Base-by-base conservation (phyloP, 2,888 invertebrate genomes). In the Drosophila seclusa region DNA sequence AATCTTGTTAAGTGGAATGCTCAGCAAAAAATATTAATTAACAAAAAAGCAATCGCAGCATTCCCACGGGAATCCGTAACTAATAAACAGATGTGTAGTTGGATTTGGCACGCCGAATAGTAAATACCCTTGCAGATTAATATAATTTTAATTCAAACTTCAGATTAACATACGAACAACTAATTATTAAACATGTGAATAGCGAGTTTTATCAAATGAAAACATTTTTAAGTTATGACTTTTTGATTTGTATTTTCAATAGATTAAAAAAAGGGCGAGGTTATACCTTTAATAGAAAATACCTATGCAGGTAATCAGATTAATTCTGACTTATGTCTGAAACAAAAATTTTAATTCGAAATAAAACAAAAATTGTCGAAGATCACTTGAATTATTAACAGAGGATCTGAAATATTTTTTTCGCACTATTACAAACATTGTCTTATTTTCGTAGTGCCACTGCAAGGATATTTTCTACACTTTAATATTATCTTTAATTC, bases 391-490 rank as follows among this genome's bases (percentile, higher is more conserved):
- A 5, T 16, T 24, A 45, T 45, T 16, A 21, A 42, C n/a, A 42
- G 21, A 42, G 7, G 2, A 49, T 18, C 7, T 18, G 2, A 16
- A 49, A 49, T 27, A 4, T 16, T 16, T 13, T 31, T 8, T 4
- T 8, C 16, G 4, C 27, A 32, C 1, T 34, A 1, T n/a, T 16
- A 11, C 18, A 55, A 38, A n/a, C 6, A n/a, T 11, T 11, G 10
- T 10, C 5, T 40, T 2, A 21, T 5, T 38, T 18, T 32, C 11
- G 16, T n/a, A 29, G 4, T n/a, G 0, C 1, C 7, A 36, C 66
- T 80, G 81, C 77, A 70, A 77, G 71, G 60, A 53, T 53, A 55
- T 65, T 34, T 27, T 21, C 27, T 29, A 8, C 0, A 36, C n/a
- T 38, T 36, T 31, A 42, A 24, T 50, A 55, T 32, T 42, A 21